phyloP scores from a whole-genome alignment of 2,888 invertebrate genomes.

The Acanthosepion esculentum region DNA sequence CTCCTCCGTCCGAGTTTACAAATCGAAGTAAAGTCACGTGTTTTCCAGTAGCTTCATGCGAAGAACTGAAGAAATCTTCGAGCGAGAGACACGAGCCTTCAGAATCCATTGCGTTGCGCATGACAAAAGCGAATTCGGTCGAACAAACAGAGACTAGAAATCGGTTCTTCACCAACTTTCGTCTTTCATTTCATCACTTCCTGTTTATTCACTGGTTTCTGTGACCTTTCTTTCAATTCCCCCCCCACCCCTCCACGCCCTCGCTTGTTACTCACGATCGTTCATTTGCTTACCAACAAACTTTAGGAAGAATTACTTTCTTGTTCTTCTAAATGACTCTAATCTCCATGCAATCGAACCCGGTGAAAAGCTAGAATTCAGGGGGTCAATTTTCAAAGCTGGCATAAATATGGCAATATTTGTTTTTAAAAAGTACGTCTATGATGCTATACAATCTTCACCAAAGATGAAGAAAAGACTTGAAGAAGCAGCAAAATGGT shows the following conservation, averaged over 20 bases:
- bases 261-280: no score
- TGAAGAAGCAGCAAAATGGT: no score
- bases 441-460: no score
- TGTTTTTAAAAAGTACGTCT: no score
- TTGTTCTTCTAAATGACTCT: no score
- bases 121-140: background rate
- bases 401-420: no score
- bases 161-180: background rate
- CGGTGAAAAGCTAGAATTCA: no score
- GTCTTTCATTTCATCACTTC: background rate
- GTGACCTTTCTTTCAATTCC: background rate
- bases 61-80: background rate
- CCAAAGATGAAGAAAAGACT: no score
- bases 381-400: no score
- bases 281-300: no score
- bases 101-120: background rate
- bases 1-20: background rate
- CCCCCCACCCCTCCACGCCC: background rate
- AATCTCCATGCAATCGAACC: no score
- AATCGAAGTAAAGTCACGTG: background rate
- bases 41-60: background rate
- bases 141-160: background rate
- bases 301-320: no score
- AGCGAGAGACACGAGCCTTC: background rate
- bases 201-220: background rate